phyloP scores from a whole-genome alignment of 92 coral and sea anemone genomes.

The Siderastrea radians region DNA sequence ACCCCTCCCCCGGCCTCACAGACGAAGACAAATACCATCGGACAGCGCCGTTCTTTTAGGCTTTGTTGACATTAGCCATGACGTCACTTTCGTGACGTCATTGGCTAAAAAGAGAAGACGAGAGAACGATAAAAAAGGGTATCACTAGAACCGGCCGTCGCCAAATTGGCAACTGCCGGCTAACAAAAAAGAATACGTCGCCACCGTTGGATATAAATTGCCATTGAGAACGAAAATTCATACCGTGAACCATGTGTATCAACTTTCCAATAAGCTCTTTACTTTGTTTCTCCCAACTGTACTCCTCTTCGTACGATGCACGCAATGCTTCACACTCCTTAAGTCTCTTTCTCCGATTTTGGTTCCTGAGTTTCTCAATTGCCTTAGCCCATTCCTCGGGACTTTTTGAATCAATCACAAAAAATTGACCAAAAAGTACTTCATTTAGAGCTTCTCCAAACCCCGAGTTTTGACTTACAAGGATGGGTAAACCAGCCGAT shows the following conservation, averaged over 20 bases:
- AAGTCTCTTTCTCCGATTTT: background rate
- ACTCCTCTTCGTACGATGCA: background rate
- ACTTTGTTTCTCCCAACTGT: background rate
- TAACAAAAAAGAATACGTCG: too few relatives aligned
- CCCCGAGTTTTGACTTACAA: background rate
- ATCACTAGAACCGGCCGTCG: too few relatives aligned
- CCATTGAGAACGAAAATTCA: background rate
- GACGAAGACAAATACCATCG: too few relatives aligned
- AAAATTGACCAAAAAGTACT: background rate
- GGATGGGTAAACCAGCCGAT: background rate
- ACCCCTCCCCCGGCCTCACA: too few relatives aligned
- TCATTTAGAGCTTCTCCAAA: background rate
- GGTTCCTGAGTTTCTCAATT: background rate
- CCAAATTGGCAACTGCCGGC: too few relatives aligned
- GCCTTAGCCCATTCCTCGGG: background rate
- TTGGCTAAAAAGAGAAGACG: too few relatives aligned
- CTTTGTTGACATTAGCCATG: too few relatives aligned
- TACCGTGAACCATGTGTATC: background rate
- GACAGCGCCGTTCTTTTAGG: too few relatives aligned
- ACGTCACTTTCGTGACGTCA: too few relatives aligned
- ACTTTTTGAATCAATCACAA: background rate
- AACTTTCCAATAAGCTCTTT: background rate
- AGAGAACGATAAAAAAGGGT: too few relatives aligned
- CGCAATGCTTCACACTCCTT: background rate
- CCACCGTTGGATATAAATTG: too few relatives aligned